Base-by-base conservation (phyloP, 2,888 invertebrate genomes). In the Stictocephala bisonia region DNA sequence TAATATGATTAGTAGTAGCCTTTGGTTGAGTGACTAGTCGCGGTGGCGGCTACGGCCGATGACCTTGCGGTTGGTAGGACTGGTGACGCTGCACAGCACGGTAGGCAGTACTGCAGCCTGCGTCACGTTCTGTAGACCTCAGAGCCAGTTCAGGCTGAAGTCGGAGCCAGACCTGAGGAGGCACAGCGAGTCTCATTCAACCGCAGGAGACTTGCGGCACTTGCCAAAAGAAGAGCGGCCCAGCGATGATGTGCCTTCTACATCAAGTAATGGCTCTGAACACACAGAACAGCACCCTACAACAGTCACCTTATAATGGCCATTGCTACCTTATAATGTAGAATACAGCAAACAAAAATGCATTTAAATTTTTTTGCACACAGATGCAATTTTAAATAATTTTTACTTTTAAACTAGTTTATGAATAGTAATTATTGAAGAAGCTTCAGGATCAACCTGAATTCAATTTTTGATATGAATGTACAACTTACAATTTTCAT, bases 151-250 rank as follows among this genome's bases (percentile, higher is more conserved):
- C 13, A 78, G 74, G 70, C 76, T 76, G 56, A 76, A 77, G 41
- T 53, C 76, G 9, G 77, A 76, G 13, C 73, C 73, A 11, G 76
- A 70, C 58, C 75, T 71, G 72, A 78, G 78, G 50, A 78, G 77
- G 75, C 77, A 71, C 29, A 78, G 77, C 53, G 77, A 78, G 56
- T 78, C 78, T 78, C 78, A 78, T 78, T 78, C 78, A 50, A 74
- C 75, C 40, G 76, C 74, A 44, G 74, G 70, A 41, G 77, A 77
- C 71, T 78, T 78, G 20, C 77, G 72, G 27, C 75, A 76, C 67
- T 78, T 78, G 26, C 68, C 71, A 70, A 75, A 78, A 6, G 78
- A 73, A 11, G 73, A 70, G 35, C 77, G 74, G n/a, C 72, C 74
- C 29, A 75, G 29, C 7, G 74, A 74, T 40, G 64, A 29, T 44